Evolutionary conservation across 2,113 vertebrate genomes (phyloP).

Genomic region (Microcebus jonahi): DNA sequence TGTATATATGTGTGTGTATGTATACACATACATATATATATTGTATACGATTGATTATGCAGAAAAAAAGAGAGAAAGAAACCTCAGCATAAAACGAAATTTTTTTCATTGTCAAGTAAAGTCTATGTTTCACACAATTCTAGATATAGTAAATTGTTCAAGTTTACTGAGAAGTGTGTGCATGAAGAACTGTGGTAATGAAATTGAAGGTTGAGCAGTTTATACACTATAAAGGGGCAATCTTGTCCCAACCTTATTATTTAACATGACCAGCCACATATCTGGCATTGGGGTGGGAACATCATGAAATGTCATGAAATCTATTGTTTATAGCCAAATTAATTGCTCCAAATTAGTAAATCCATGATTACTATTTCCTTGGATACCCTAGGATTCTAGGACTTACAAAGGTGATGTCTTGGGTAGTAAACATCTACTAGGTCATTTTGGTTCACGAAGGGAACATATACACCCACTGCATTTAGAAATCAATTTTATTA

Average conservation of each 20-base stretch:
- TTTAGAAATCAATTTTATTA: slow-evolving; percentile 32
- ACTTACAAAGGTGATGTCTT: not conserved
- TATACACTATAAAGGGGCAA: not conserved
- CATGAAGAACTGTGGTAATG: not conserved
- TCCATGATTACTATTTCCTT: not conserved
- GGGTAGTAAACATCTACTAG: not conserved
- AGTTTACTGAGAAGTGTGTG: not conserved
- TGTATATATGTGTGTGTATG: no score
- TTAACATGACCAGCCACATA: not conserved
- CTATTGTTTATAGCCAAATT: not conserved
- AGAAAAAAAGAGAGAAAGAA: not conserved
- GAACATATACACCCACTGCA: not conserved
- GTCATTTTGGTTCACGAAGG: not conserved
- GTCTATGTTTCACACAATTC: not conserved
- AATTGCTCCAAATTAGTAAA: not conserved
- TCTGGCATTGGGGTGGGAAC: not conserved
- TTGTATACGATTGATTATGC: not conserved
- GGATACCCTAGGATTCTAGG: not conserved
- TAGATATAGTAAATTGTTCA: not conserved
- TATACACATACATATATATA: no score
- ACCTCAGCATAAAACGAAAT: not conserved
- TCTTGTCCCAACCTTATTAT: not conserved
- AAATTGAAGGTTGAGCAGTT: not conserved
- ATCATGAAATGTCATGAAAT: not conserved
- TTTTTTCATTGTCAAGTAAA: not conserved